Conservation (phyloP, 2,113 vertebrate species). For the Piaya cayana region DNA sequence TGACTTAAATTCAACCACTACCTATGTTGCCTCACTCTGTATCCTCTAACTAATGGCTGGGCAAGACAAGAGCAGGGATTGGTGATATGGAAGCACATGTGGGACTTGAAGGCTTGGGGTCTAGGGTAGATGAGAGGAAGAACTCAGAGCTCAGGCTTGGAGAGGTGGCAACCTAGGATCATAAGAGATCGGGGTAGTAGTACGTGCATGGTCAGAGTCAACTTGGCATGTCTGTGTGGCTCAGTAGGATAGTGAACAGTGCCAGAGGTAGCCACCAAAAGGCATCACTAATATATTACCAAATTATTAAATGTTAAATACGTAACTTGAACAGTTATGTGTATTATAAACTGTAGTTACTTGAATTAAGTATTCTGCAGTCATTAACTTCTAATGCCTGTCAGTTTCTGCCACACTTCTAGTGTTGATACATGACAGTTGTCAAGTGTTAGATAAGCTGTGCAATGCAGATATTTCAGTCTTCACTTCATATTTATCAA, state of each 20-base stretch:
- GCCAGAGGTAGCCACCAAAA: neutral
- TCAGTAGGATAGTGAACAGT: neutral
- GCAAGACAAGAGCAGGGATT: neutral
- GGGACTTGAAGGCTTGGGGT: neutral
- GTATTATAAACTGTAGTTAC: neutral
- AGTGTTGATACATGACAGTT: neutral
- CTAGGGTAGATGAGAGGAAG: neutral
- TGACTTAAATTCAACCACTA: neutral
- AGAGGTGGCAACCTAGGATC: neutral
- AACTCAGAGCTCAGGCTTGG: neutral
- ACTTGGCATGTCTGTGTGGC: rapidly evolving
- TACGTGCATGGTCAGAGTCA: rapidly evolving
- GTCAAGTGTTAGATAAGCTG: neutral
- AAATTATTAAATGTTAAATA: neutral
- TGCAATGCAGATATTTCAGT: neutral
- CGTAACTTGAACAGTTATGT: neutral
- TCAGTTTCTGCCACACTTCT: neutral
- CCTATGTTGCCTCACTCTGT: rapidly evolving
- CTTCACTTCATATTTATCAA: neutral
- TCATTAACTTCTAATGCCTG: neutral
- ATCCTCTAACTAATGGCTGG: neutral
- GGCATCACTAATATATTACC: rapidly evolving
- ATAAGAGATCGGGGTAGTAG: neutral
- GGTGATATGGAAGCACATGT: rapidly evolving
- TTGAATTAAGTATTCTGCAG: neutral